Conservation (phyloP, 2,797 vertebrate genomes). For the Phataginus tricuspis region DNA sequence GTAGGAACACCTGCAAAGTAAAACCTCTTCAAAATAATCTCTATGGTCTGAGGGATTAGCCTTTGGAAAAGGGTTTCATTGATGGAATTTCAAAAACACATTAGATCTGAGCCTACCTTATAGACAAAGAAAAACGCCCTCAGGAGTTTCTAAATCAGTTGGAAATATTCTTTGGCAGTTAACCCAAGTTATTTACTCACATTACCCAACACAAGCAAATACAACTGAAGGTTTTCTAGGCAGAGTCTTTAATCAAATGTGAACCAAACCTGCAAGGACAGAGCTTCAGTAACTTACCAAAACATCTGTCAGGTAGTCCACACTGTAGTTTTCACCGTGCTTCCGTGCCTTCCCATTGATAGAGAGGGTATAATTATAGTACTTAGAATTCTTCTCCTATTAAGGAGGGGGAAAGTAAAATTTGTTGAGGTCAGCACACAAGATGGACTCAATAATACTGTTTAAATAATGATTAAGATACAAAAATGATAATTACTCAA, state of each 20-base stretch:
- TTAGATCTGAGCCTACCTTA: conserved; percentile 21
- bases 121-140: not conserved
- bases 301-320: conserved; percentile 97
- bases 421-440: not conserved
- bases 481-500: not conserved
- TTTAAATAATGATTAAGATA: not conserved
- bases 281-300: conserved; percentile 89
- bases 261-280: not conserved
- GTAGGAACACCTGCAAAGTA: not conserved
- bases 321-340: conserved; percentile 94
- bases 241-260: not conserved
- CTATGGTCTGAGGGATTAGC: not conserved
- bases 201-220: not conserved
- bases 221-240: not conserved
- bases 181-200: not conserved
- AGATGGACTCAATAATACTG: not conserved
- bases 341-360: conserved; percentile 93
- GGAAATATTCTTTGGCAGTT: not conserved
- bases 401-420: conserved; percentile 46
- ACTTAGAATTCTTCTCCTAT: conserved; percentile 98
- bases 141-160: conserved; percentile 37
- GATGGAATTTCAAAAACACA: conserved; percentile 31
- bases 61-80: conserved; percentile 34
- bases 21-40: conserved; percentile 31
- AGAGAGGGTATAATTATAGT: conserved; percentile 98